Base-by-base conservation (phyloP, 2,888 invertebrate genomes). In the Orchestes rusci region DNA sequence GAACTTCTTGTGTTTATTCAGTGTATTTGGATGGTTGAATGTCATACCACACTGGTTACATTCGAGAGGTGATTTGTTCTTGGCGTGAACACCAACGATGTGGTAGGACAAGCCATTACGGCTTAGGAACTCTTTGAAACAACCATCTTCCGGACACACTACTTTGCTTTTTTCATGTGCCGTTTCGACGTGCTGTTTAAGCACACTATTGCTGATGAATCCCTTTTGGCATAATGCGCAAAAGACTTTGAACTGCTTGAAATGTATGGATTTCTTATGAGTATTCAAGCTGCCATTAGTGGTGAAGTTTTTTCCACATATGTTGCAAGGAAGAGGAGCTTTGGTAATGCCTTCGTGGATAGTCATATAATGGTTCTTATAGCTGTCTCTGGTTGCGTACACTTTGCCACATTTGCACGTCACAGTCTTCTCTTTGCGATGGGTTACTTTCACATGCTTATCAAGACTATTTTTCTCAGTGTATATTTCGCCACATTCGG, bases 221-320 rank as follows among this genome's bases (percentile, higher is more conserved):
- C 74, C 74, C 63, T 76, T 77, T 15, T 73, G 73, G 64, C 77
- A 78, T 59, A 72, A 70, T 50, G 73, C 68, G 60, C 77, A 78
- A 48, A 73, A 72, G 64, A 74, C 73, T 33, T 77, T 77, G 61
- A 74, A 74, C 65, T 76, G 75, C 1, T 77, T 76, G 1, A 74
- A 73, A 64, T 77, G 77, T 38, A 74, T 74, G 35, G 76, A 69
- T 20, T 41, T 45, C 63, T 74, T 74, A 67, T 77, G 77, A 17
- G 56, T 54, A 30, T 73, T 73, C 52, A 77, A 63, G 62, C 75
- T 73, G 61, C 73, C 73, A 54, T 75, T 75, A 59, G 74, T 73
- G 27, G 73, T 73, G 62, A 76, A 76, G 2, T 72, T 73, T 56
- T 75, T 74, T 3, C 40, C 42, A 16, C 51, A 51, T 8, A 46